phyloP scores from a whole-genome alignment of 2,888 invertebrate genomes.

The Acanthopleura granulata region DNA sequence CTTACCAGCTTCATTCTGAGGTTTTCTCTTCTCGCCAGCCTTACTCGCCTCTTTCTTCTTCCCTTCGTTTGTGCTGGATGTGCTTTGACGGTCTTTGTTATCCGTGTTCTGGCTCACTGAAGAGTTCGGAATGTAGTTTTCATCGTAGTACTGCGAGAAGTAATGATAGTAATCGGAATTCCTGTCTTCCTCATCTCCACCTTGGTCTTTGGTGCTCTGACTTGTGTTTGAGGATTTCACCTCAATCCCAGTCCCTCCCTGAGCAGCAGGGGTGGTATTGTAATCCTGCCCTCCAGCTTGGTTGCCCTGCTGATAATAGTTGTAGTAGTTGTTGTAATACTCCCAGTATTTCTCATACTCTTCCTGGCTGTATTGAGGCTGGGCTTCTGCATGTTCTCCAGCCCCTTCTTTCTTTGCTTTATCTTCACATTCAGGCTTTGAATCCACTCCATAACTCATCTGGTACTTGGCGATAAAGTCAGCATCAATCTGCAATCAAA shows the following conservation, averaged over 20 bases:
- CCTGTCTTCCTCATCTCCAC: not conserved
- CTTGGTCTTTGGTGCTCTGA: not conserved
- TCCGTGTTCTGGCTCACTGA: not conserved
- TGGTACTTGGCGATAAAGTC: constrained; percentile 97
- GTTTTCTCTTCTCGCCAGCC: constrained; percentile 40
- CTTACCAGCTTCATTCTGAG: constrained; percentile 15
- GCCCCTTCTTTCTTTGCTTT: not conserved
- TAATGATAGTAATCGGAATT: constrained; percentile 1
- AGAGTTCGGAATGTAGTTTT: constrained; percentile 21
- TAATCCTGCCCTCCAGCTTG: not conserved
- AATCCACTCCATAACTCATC: constrained; percentile 80
- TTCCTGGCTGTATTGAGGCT: not conserved
- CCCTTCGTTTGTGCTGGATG: not conserved
- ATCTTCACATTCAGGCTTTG: not conserved
- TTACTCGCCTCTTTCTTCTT: not conserved
- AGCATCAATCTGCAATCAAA: constrained; percentile 80
- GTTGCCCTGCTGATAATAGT: constrained; percentile 29
- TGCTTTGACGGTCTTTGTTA: constrained; percentile 33
- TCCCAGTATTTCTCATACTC: constrained; percentile 34
- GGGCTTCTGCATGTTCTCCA: not conserved
- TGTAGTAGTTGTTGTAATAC: constrained; percentile 43
- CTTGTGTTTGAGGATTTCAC: not conserved
- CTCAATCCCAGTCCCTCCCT: constrained; percentile 21
- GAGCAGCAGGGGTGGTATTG: constrained; percentile 16
- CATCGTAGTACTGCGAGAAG: constrained; percentile 17